These are phyloP conservation scores for Vombatus ursinus DNA, from an alignment of 2,113 vertebrate genomes.

Conservation along the genomic window DNA sequence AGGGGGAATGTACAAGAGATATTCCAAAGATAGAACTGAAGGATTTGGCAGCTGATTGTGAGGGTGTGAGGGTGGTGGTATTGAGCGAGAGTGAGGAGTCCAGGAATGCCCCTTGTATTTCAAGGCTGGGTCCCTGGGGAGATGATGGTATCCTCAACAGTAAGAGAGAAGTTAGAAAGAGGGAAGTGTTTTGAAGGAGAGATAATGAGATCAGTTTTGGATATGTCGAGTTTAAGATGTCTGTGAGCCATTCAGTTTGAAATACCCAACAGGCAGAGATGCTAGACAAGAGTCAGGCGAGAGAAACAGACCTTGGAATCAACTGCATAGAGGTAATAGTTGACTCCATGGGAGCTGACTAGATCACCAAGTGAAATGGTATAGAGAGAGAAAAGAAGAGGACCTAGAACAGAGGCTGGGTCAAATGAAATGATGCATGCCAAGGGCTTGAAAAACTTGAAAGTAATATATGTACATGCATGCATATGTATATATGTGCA, in stretches of 20 bases:
- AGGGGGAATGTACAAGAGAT: neutral
- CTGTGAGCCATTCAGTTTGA: neutral
- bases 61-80: neutral
- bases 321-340: neutral
- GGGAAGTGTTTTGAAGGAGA: neutral
- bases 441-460: neutral
- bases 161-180: neutral
- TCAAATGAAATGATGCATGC: neutral
- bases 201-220: neutral
- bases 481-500: neutral
- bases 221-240: neutral
- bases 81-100: neutral
- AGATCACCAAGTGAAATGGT: neutral
- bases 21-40: neutral
- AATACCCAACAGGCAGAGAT: neutral
- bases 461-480: neutral
- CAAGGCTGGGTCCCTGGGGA: neutral
- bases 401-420: neutral
- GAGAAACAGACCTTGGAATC: neutral
- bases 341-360: neutral
- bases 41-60: neutral
- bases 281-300: neutral
- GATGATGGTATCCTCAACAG: neutral
- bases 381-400: neutral
- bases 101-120: neutral